Percentiles rank a stretch among this genome's conserved stretches.
phyloP scores from a whole-genome alignment of 2,888 invertebrate genomes.

The Chaitophorus viminalis region DNA sequence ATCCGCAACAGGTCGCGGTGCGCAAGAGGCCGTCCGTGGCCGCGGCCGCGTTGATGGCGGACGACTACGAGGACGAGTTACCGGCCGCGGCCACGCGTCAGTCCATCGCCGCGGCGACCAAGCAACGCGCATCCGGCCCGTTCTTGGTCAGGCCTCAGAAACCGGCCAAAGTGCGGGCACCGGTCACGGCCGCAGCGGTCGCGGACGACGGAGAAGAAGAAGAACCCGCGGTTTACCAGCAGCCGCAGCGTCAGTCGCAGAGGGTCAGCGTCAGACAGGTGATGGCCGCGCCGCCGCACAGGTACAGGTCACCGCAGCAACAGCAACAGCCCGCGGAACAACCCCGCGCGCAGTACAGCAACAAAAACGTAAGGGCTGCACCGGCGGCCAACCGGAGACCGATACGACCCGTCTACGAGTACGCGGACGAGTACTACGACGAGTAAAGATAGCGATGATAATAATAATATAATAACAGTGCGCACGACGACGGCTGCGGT shows the following conservation, averaged over 20 bases:
- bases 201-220: neutral
- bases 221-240: neutral
- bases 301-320: slow-evolving; percentile 19
- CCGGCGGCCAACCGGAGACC: slow-evolving; percentile 12
- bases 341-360: slow-evolving; percentile 21
- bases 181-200: neutral
- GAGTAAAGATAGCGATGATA: slow-evolving; percentile 3
- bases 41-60: neutral
- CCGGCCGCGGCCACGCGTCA: slow-evolving; percentile 31
- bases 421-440: slow-evolving; percentile 57
- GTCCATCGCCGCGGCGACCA: slow-evolving; percentile 32
- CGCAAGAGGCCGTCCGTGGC: neutral
- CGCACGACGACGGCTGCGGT: too few relatives aligned
- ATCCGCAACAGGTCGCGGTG: too few relatives aligned
- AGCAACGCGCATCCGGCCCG: slow-evolving; percentile 40
- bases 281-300: slow-evolving; percentile 9
- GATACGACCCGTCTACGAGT: slow-evolving; percentile 44
- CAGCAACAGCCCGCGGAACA: neutral
- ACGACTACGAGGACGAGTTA: slow-evolving; percentile 50
- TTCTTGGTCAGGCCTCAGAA: slow-evolving; percentile 9
- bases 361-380: slow-evolving; percentile 5
- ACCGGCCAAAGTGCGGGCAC: neutral
- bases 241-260: slow-evolving; percentile 35
- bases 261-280: slow-evolving; percentile 48
- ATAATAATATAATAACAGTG: too few relatives aligned